A percentile compares a stretch with the other conserved stretches of the same genome.
Conservation (phyloP, 2,113 vertebrate genomes). For the Galeopterus variegatus region DNA sequence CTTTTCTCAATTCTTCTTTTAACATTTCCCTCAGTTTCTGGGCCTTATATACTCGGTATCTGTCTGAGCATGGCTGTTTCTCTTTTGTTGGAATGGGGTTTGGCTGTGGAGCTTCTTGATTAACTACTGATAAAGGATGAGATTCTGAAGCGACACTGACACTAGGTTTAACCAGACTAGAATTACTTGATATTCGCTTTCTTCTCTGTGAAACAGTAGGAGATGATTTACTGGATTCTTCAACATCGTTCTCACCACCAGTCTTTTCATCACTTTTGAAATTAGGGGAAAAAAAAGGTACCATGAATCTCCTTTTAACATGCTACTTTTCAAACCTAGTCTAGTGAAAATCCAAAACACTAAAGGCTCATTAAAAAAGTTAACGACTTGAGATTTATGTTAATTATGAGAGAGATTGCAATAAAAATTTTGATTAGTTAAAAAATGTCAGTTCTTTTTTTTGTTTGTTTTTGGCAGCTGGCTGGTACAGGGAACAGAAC, state of each 20-base stretch:
- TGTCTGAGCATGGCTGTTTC: slow-evolving; percentile 87
- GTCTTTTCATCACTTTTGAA: slow-evolving; percentile 88
- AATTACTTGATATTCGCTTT: slow-evolving; percentile 93
- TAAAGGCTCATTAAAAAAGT: background rate
- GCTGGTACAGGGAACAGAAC: no score
- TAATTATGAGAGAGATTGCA: background rate
- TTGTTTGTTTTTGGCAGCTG: no score
- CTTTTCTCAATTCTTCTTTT: slow-evolving; percentile 93
- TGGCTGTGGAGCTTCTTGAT: slow-evolving; percentile 77
- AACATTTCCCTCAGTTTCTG: slow-evolving; percentile 95
- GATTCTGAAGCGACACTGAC: slow-evolving; percentile 86
- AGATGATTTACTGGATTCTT: slow-evolving; percentile 81
- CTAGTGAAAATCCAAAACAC: slow-evolving; percentile 45
- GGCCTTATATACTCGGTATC: slow-evolving; percentile 94
- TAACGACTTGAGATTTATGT: slow-evolving; percentile 4
- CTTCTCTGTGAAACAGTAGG: slow-evolving; percentile 91
- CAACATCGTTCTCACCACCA: slow-evolving; percentile 78
- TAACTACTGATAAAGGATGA: slow-evolving; percentile 70
- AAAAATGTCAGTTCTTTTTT: no score
- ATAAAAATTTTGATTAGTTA: background rate
- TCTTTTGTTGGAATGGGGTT: slow-evolving; percentile 76
- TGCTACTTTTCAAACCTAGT: slow-evolving; percentile 41
- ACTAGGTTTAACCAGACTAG: slow-evolving; percentile 90
- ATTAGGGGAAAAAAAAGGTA: slow-evolving; percentile 58
- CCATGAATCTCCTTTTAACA: slow-evolving; percentile 53